Base-by-base conservation (phyloP, 2,888 invertebrate species). In the Amblyjoppa proteus region DNA sequence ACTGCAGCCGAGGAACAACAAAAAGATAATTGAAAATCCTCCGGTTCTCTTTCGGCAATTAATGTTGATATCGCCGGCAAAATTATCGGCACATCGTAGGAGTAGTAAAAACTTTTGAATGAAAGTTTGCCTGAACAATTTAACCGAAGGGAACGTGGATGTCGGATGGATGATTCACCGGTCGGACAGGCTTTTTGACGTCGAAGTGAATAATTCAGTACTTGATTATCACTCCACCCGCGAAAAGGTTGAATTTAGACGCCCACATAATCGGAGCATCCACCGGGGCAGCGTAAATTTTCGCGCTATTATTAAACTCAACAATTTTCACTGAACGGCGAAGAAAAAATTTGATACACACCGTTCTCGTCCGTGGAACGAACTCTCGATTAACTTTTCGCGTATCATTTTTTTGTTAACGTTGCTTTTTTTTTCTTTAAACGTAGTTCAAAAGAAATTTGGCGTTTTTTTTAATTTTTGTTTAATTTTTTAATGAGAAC, bases 261-360 rank as follows among this genome's bases (percentile, higher is more conserved):
- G 73, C 81, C 84, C 73, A 81, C 81, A 51, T 56, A 71, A 34
- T 51, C 25, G 28, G 25, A 45, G 34, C 38, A n/a, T 51, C 69
- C 68, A 45, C 13, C 28, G 34, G 7, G 11, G 28, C 11, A 28
- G n/a, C 34, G 56, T 74, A 74, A 28, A 45, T 45, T n/a, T n/a
- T 64, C 64, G 9, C 5, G 6, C 13, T 45, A 51, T 45, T 45
- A 51, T 51, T 28, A 28, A 70, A 45, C 58, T 49, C 41, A 20
- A 49, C 25, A 49, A 28, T 45, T 49, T 49, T 49, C 66, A 83
- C 66, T 51, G 41, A 25, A 34, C n/a, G 45, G 31, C 9, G 13
- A 31, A 34, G 13, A 41, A 41, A 56, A 41, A 61, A 11, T 25
- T 6, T 31, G 25, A 9, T 34, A 3, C 25, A 53, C 66, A 66